Evolutionary conservation across 2,888 invertebrate genomes (phyloP), one percentile per base, ranked within the genome.

Genomic region (Dryobotodes eremita): DNA sequence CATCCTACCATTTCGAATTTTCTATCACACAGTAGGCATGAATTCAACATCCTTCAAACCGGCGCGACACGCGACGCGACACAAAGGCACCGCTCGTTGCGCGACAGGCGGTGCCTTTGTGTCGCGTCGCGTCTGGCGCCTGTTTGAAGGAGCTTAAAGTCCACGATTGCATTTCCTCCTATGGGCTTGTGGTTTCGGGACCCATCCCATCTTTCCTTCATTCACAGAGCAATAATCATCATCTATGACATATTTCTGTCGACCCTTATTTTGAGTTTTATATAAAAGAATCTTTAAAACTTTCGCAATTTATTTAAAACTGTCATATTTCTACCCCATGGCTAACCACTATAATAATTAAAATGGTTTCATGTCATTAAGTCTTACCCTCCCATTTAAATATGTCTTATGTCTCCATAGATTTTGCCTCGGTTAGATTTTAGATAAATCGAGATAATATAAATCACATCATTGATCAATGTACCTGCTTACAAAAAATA

Each of bases 351-450:
- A 4, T 36, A 55, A 42, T 83, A 57, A 76, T 62, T 57, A 75
- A 62, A 68, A 75, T 11, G 61, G 68, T 57, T 80, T 68, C 55
- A 50, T 82, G 20, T 50, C 15, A 75, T 69, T 83, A 57, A 17
- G 20, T 42, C 20, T 23, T 53, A 74, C 50, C 46, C 81, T 50
- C 20, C 5, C 15, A 53, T 68, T 79, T 46, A 46, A 61, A 68
- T 79, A 8, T 11, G 50, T 13, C n/a, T 42, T 50, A 46, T 77
- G 64, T 57, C 23, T 57, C 23, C 6, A 57, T 42, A 17, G 50
- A 31, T 50, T 59, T 46, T 23, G 42, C 31, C 42, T 46, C 31
- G 0, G 57, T 61, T 36, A 23, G 5, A 23, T 62, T 62, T 36
- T 4, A 53, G 11, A 59, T 8, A 55, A 77, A 61, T 75, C 0